Evolutionary conservation across 2,113 vertebrate genomes (phyloP).

Genomic region (Nerophis lumbriciformis): DNA sequence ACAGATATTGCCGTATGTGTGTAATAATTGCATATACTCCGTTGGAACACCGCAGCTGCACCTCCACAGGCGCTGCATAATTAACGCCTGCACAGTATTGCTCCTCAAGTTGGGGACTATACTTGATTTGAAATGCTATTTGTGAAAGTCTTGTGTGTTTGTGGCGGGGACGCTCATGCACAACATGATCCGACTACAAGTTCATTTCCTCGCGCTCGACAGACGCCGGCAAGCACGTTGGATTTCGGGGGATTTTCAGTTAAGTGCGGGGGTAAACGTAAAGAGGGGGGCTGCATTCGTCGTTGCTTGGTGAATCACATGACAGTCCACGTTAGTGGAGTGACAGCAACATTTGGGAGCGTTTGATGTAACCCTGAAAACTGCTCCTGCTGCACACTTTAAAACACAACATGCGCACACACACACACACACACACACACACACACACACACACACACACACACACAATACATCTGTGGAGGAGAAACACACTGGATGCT

Average conservation of each 20-base stretch:
- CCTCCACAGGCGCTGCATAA: slow-evolving; percentile 2
- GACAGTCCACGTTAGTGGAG: neutral
- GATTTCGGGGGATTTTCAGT: neutral
- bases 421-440: slow-evolving; percentile 38
- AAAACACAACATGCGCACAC: slow-evolving; percentile 53
- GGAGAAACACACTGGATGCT: slow-evolving; percentile 48
- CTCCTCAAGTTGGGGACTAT: slow-evolving; percentile 10
- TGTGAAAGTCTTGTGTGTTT: neutral
- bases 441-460: neutral
- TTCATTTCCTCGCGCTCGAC: neutral
- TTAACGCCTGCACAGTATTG: slow-evolving; percentile 20
- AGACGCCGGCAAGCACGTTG: slow-evolving; percentile 1
- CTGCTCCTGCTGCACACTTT: slow-evolving; percentile 22
- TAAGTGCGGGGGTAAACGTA: neutral
- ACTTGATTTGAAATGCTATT: slow-evolving; percentile 20
- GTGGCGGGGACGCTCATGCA: too few species aligned
- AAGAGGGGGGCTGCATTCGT: neutral
- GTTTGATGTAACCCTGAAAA: slow-evolving; percentile 20
- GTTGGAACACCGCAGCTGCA: slow-evolving; percentile 7
- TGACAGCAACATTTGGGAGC: slow-evolving; percentile 11
- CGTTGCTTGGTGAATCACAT: neutral
- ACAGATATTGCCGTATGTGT: slow-evolving; percentile 11
- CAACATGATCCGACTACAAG: too few species aligned
- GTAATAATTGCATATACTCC: neutral
- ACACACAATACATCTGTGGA: slow-evolving; percentile 22